Evolutionary conservation across 2,113 vertebrate genomes (phyloP).

Genomic region (Acinonyx jubatus): DNA sequence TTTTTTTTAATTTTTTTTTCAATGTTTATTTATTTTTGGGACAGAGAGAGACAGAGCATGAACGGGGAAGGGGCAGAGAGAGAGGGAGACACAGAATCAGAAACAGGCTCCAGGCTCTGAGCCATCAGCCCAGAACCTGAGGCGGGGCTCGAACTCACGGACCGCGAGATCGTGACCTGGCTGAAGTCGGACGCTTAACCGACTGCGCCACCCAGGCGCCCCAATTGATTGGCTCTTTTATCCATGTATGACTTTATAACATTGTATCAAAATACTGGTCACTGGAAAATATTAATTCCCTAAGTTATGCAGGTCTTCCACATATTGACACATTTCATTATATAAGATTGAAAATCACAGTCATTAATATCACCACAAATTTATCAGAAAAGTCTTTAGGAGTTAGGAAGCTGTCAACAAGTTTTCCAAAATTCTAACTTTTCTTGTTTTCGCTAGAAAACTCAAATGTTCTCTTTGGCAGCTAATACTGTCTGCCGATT

Average conservation of each 20-base stretch:
- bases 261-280: not conserved
- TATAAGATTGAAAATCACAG: not conserved
- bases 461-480: not conserved
- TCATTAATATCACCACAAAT: not conserved
- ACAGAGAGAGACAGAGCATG: too few relatives aligned
- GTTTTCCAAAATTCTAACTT: conserved; percentile 38
- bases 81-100: too few relatives aligned
- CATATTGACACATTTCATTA: not conserved
- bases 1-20: not conserved
- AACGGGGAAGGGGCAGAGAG: too few relatives aligned
- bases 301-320: not conserved
- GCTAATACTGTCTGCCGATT: not conserved
- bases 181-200: too few relatives aligned
- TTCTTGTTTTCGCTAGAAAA: not conserved
- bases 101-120: too few relatives aligned
- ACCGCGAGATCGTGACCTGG: too few relatives aligned
- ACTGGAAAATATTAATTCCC: not conserved
- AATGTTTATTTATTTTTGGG: too few relatives aligned
- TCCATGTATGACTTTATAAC: not conserved
- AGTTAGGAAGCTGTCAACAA: not conserved
- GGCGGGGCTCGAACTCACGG: too few relatives aligned
- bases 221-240: not conserved
- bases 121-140: too few relatives aligned
- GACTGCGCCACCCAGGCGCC: too few relatives aligned
- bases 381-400: not conserved